Conservation (phyloP, 92 coral and sea anemone genomes). For the Hydrozoanthus gracilis region DNA sequence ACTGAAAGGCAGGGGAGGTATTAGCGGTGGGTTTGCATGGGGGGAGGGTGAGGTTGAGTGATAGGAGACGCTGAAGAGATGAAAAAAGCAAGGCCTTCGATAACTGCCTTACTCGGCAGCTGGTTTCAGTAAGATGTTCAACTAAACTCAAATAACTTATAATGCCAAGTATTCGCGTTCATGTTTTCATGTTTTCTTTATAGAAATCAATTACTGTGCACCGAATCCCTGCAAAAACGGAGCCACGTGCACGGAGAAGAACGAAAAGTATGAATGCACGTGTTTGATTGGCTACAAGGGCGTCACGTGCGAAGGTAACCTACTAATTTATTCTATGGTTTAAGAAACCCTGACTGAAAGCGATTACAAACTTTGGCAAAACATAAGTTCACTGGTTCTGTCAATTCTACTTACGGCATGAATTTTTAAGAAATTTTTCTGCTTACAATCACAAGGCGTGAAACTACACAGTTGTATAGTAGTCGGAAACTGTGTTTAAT, state of each 20-base stretch:
- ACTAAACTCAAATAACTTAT: too few relatives aligned
- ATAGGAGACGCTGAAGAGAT: neutral
- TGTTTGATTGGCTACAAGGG: slow-evolving; percentile 98
- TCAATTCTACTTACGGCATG: too few relatives aligned
- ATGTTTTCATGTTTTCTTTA: neutral
- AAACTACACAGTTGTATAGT: neutral
- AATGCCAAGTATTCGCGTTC: neutral
- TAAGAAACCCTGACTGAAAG: neutral
- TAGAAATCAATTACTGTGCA: slow-evolving; percentile 90
- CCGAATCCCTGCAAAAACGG: slow-evolving; percentile 99
- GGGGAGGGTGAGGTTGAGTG: neutral
- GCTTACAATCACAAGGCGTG: too few relatives aligned
- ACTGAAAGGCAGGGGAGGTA: neutral
- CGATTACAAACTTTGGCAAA: neutral
- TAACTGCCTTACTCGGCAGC: too few relatives aligned
- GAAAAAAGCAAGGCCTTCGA: too few relatives aligned
- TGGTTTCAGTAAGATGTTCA: too few relatives aligned
- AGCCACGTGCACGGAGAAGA: slow-evolving; percentile 91
- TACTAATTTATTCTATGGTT: neutral
- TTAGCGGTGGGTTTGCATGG: neutral
- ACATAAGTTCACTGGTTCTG: neutral
- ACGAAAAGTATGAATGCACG: slow-evolving; percentile 95
- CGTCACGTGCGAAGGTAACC: slow-evolving; percentile 94
- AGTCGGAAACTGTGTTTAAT: neutral
- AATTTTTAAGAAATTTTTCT: too few relatives aligned